Base-by-base conservation (phyloP, 2,888 invertebrate species). In the Cosmopolites sordidus region DNA sequence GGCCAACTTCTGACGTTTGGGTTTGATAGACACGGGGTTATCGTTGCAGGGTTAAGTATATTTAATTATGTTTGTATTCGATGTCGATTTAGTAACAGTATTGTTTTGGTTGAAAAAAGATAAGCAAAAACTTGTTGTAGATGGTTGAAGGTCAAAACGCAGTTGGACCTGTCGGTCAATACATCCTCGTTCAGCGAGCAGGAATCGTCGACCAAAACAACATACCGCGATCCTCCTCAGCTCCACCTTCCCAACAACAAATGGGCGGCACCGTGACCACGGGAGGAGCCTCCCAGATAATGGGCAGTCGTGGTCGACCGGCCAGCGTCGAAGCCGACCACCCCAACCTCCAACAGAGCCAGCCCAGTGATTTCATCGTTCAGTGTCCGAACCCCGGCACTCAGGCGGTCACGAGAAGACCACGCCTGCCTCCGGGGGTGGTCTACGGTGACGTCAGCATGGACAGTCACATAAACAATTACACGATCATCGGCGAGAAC, bases 171-270 rank as follows among this genome's bases (percentile, higher is more conserved):
- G 78, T 87, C 53, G 88, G 88, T 37, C 90, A 89, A 67, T 91
- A 90, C 73, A 87, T 91, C 56, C 77, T 90, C 16, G 88, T 91
- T 27, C 89, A 90, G 70, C 80, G 89, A 54, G 84, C 77, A 4
- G 75, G 81, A 55, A 76, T 79, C 8, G 79, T 80, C 48, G 69
- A 69, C 41, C 69, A 65, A 51, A 64, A 65, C 52, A 82, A 83
- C 48, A 84, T 87, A 5, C 90, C 91, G 1, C 79, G 92, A 47
- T 90, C 92, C 1, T 89, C 90, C 1, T 91, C 90, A 69, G 91
- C 92, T 1, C 91, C 90, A 11, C 88, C 91, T 9, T 79, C 84
- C 43, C 71, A 71, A 39, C 73, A 70, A 44, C 73, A 66, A 54
- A 70, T 67, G 59, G 66, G 68, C 8, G 67, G 71, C 16, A 64